Evolutionary conservation across 2,113 vertebrate species (phyloP).

Genomic region (Channa maculata): DNA sequence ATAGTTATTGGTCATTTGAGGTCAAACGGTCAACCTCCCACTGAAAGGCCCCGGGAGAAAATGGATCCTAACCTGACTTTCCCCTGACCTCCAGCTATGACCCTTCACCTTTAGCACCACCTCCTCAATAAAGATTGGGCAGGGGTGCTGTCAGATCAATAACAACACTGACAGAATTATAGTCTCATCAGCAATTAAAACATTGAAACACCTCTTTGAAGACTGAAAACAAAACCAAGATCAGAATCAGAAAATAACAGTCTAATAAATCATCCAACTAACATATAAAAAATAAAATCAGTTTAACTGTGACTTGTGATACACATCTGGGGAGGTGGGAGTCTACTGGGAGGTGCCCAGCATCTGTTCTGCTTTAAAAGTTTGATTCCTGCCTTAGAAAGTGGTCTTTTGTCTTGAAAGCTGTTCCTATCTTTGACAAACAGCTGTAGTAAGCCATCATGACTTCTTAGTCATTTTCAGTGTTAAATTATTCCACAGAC

Average conservation of each 20-base stretch:
- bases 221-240: background rate
- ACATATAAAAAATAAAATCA: background rate
- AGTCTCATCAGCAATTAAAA: background rate
- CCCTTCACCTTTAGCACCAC: constrained; percentile 27
- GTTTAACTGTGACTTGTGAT: background rate
- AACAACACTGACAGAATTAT: no score
- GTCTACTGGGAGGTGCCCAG: background rate
- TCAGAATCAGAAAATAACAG: background rate
- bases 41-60: constrained; percentile 16
- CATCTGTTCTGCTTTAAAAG: background rate
- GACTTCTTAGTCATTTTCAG: background rate
- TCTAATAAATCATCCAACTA: background rate
- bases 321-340: background rate
- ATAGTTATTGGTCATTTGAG: background rate
- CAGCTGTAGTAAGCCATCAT: constrained; percentile 24
- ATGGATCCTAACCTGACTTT: background rate
- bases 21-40: constrained; percentile 41
- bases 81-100: constrained; percentile 3
- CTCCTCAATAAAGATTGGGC: background rate
- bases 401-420: background rate
- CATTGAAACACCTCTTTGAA: background rate
- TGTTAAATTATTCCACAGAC: constrained; percentile 17
- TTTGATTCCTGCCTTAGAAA: background rate
- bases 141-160: background rate
- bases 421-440: background rate